Percentiles rank a stretch among this genome's conserved stretches.
phyloP scores from a whole-genome alignment of 2,797 vertebrate genomes.

The Pterois miles region DNA sequence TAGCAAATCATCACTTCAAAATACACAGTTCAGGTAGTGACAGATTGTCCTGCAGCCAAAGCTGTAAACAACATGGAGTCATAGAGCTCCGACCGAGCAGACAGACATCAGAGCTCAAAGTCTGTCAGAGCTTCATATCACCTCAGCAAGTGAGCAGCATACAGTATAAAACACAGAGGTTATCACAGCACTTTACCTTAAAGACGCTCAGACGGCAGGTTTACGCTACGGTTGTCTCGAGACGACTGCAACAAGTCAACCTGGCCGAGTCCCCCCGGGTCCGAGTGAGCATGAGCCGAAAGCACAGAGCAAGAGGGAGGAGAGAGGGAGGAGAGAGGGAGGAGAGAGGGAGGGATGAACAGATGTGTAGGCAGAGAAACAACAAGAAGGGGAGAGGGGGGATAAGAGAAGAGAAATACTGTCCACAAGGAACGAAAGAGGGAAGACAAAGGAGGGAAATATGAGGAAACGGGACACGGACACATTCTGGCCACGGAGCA shows the following conservation, averaged over 20 bases:
- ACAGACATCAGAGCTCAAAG: constrained; percentile 8
- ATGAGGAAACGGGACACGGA: not conserved
- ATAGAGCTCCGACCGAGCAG: not conserved
- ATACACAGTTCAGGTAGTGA: not conserved
- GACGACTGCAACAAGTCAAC: constrained; percentile 37
- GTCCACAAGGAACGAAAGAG: not conserved
- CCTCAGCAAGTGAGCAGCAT: too few relatives aligned
- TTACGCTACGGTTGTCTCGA: constrained; percentile 1
- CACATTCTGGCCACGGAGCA: constrained; percentile 43
- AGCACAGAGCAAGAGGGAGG: not conserved
- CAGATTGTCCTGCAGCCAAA: not conserved
- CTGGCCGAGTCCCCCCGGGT: constrained; percentile 27
- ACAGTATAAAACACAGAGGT: not conserved
- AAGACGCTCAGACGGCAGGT: constrained; percentile 7
- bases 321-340: not conserved
- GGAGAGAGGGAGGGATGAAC: constrained; percentile 1
- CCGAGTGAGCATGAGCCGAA: constrained; percentile 28
- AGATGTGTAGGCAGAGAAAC: constrained; percentile 37
- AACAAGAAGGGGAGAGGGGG: constrained; percentile 10
- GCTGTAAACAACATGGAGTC: not conserved
- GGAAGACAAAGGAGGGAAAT: not conserved
- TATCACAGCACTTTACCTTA: constrained; percentile 44
- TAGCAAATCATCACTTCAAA: not conserved
- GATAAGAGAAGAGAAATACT: not conserved
- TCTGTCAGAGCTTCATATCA: not conserved